Evolutionary conservation across 2,888 invertebrate species (phyloP), one percentile per base, ranked within the genome.

Genomic region (Apodemia zela): DNA sequence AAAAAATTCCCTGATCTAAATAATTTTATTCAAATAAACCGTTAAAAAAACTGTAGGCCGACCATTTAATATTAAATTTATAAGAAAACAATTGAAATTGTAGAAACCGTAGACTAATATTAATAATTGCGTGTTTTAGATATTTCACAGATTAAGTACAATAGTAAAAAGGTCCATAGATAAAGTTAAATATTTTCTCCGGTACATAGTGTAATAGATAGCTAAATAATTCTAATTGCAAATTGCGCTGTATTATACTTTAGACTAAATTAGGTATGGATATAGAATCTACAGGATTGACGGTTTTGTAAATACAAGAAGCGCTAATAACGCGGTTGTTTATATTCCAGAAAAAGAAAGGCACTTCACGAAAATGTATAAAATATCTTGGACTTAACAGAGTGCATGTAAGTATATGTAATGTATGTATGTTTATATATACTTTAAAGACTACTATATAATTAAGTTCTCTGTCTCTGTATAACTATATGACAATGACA

Each of bases 161-260:
- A 57, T 29, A n/a, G 57, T 29, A n/a, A 57, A 57, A 57, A 57
- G 29, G 57, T 57, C 57, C 57, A 57, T 57, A 57, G 25, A 57
- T 57, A 57, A 57, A n/a, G 29, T 57, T 57, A 57, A 57, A 57
- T 57, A 57, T 29, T 57, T 29, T 57, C 57, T 57, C 29, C 57
- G 29, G 57, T 57, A 57, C 7, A 29, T 29, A 57, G 54, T 57
- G 25, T 29, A 54, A 54, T 54, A 54, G 54, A 54, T 54, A 54
- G 54, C 21, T 54, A 21, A 54, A 54, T 54, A 54, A 54, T 54
- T 54, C 21, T 3, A 54, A 54, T 54, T 54, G 54, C 25, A 54
- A 42, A 42, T 25, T 13, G 54, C 54, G 21, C 25, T 54, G 54
- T 54, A 54, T 25, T 54, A 54, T 54, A 54, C 13, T 54, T 49